phyloP scores from a whole-genome alignment of 2,888 invertebrate genomes.

The Hirtodrosophila alboralis region DNA sequence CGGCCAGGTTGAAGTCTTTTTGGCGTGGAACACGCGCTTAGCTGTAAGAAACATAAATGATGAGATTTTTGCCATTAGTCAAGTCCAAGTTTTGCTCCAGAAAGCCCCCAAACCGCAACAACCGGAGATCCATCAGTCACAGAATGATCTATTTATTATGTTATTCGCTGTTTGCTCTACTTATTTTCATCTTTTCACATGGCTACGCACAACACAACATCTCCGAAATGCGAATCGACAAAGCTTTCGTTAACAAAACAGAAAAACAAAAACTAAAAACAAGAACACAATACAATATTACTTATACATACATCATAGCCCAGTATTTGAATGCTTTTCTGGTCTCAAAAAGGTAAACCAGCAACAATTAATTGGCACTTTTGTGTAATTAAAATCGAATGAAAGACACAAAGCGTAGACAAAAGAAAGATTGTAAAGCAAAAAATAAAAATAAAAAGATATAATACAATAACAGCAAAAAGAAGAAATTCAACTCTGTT shows the following conservation, averaged over 20 bases:
- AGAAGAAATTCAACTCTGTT: slow-evolving; percentile 11
- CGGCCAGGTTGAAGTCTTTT: slow-evolving; percentile 60
- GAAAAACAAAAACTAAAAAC: slow-evolving; percentile 23
- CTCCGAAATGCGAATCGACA: slow-evolving; percentile 22
- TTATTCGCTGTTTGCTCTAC: slow-evolving; percentile 55
- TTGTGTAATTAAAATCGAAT: slow-evolving; percentile 71
- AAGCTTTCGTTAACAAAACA: slow-evolving; percentile 16
- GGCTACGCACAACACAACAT: slow-evolving; percentile 51
- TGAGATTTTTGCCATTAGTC: slow-evolving; percentile 24
- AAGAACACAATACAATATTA: slow-evolving; percentile 18
- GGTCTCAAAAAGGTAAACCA: slow-evolving; percentile 35
- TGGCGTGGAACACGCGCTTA: slow-evolving; percentile 49
- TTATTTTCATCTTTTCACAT: slow-evolving; percentile 59
- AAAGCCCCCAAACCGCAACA: slow-evolving; percentile 17
- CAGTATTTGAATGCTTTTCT: slow-evolving; percentile 7
- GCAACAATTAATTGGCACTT: slow-evolving; percentile 73
- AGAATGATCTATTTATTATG: slow-evolving; percentile 23
- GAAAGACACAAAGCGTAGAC: slow-evolving; percentile 55
- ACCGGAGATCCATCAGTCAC: slow-evolving; percentile 1
- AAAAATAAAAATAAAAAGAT: slow-evolving; percentile 7
- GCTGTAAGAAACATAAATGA: slow-evolving; percentile 8
- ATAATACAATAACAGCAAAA: slow-evolving; percentile 6
- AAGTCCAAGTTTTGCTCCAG: slow-evolving; percentile 17
- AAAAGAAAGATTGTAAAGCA: slow-evolving; percentile 42
- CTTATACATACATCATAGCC: slow-evolving; percentile 6